Evolutionary conservation across 37 sponge, comb jelly and placozoan genomes (phyloP).

Genomic region (Aplysina aerophoba): DNA sequence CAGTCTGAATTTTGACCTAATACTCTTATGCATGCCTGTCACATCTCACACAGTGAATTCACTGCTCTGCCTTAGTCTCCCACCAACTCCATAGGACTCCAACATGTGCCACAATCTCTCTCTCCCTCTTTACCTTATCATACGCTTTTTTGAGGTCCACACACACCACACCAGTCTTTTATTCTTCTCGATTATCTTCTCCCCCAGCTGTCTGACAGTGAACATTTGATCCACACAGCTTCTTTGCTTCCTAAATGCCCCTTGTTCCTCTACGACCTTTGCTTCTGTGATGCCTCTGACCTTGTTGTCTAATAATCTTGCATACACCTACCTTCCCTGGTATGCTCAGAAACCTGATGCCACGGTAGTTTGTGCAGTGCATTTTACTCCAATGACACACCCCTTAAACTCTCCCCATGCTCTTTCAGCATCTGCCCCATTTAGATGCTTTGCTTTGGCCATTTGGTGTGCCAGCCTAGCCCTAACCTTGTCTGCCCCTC

Average conservation of each 20-base stretch:
- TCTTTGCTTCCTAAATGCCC: background rate
- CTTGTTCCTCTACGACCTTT: background rate
- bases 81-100: background rate
- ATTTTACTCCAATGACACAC: background rate
- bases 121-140: background rate
- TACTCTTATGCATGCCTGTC: no score
- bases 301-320: background rate
- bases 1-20: no score
- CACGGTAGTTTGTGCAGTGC: conserved; percentile 1
- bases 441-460: background rate
- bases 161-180: background rate
- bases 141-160: background rate
- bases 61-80: background rate
- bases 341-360: background rate
- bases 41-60: no score
- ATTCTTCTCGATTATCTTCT: conserved; percentile 2
- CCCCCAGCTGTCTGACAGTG: conserved; percentile 1
- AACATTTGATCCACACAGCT: background rate
- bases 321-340: conserved; percentile 15
- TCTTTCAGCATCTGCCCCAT: background rate
- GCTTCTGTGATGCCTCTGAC: background rate
- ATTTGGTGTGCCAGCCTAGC: conserved; percentile 1
- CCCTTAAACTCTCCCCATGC: conserved; percentile 5
- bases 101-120: background rate
- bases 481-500: background rate